Conservation (phyloP, 2,888 invertebrate species). For the Vanessa cardui region DNA sequence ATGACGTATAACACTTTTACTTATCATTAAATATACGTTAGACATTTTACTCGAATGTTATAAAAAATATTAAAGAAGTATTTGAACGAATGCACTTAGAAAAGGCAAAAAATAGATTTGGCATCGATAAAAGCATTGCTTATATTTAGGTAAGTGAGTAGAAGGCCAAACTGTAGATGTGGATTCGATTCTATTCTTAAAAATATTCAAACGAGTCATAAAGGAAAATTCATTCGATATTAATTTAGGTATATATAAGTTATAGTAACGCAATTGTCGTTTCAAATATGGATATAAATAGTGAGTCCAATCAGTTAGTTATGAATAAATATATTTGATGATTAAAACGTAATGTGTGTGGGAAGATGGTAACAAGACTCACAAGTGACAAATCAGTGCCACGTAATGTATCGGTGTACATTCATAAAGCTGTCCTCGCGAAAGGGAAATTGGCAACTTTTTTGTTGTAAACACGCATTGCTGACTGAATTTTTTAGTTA, state of each 20-base stretch:
- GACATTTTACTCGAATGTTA: neutral
- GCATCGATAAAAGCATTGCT: constrained; percentile 47
- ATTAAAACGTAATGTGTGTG: constrained; percentile 42
- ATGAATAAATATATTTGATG: constrained; percentile 1
- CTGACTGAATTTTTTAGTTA: no score
- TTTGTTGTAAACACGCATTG: no score
- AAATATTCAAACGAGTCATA: constrained; percentile 30
- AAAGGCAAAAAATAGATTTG: constrained; percentile 46
- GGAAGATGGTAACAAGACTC: constrained; percentile 50
- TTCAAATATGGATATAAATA: constrained; percentile 4
- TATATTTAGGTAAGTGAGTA: constrained; percentile 44
- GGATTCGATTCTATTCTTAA: constrained; percentile 54
- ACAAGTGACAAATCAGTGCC: constrained; percentile 51
- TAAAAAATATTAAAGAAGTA: constrained; percentile 11
- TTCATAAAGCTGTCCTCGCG: neutral
- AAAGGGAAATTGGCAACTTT: no score
- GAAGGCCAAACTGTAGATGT: constrained; percentile 45
- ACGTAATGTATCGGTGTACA: constrained; percentile 20
- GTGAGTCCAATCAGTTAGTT: neutral
- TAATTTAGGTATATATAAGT: neutral
- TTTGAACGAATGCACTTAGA: constrained; percentile 19
- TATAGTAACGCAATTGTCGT: neutral
- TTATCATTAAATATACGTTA: neutral
- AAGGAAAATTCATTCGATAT: neutral
- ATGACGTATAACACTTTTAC: neutral